Conservation (phyloP, 92 coral and sea anemone species). For the Isaurus tuberculatus region DNA sequence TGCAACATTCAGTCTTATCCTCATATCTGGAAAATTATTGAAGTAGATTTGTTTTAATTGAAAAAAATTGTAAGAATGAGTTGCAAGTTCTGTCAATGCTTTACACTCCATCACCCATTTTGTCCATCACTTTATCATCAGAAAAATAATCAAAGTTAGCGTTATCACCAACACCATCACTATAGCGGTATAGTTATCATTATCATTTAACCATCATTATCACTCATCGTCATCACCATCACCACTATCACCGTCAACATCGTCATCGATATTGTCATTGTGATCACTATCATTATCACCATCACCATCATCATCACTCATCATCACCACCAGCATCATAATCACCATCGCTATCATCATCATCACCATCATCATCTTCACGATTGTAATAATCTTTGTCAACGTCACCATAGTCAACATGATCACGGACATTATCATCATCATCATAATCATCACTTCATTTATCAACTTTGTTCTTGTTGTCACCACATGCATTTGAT, state of each 20-base stretch:
- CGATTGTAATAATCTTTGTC: too few species aligned
- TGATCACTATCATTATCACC: neutral
- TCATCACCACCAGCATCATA: neutral
- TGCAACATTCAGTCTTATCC: neutral
- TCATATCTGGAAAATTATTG: neutral
- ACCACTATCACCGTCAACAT: neutral
- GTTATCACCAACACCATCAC: neutral
- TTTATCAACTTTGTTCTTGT: too few species aligned
- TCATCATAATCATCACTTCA: neutral
- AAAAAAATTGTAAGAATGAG: neutral
- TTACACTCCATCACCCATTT: neutral
- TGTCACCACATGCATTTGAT: too few species aligned
- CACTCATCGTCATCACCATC: neutral
- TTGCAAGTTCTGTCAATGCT: neutral
- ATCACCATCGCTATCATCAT: neutral
- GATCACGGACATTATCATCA: neutral
- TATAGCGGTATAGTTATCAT: too few species aligned
- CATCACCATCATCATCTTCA: neutral
- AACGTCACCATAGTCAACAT: neutral
- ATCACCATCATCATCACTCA: neutral
- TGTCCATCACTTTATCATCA: too few species aligned
- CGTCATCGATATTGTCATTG: too few species aligned
- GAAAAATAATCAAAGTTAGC: neutral
- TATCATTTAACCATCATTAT: too few species aligned
- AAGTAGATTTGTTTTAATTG: neutral